Evolutionary conservation across 2,888 invertebrate species (phyloP), one percentile per base, ranked within the genome.

Genomic region (Chaetoderma sp.): DNA sequence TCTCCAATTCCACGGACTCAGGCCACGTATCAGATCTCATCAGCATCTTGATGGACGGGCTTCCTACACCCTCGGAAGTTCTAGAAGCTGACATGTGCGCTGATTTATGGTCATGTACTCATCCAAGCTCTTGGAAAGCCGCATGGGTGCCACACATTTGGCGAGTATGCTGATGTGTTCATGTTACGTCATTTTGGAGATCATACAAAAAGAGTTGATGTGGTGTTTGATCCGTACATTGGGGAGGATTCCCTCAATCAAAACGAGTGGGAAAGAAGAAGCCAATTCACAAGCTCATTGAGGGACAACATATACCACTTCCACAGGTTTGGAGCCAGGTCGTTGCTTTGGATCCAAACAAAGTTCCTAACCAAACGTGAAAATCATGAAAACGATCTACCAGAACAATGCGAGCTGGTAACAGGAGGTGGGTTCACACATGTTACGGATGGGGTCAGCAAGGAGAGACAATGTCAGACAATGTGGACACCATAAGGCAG

Each of bases 1-100:
- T 58, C 58, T 2, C 44, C 58, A 44, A 45, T 58, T 2, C 58
- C 58, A 4, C 32, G 42, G 27, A 2, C 58, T 23, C 58, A 44
- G 18, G 58, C 58, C n/a, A n/a, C 39, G 39, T 10, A n/a, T 10
- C 39, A 36, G 39, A 36, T 36, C 39, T 36, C 10, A 10, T 36
- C 39, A 36, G n/a, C 10, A 36, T 36, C 39, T 13, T 36, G n/a
- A 50, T 25, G 2, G 45, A 16, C 25, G 47, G 45, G 1, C 47
- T 28, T n/a, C 21, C 39, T 13, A 36, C n/a, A 10, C 39, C 39
- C 10, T 36, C 39, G n/a, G 39, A 10, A 36, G n/a, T n/a, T n/a
- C 39, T n/a, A 36, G 10, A 10, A 13, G 10, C 39, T 36, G 39
- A 36, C 39, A 36, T 36, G 39, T 36, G 39, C 39, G 10, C 10